phyloP scores from a whole-genome alignment of 2,888 invertebrate species.

The Halocaridina rubra region DNA sequence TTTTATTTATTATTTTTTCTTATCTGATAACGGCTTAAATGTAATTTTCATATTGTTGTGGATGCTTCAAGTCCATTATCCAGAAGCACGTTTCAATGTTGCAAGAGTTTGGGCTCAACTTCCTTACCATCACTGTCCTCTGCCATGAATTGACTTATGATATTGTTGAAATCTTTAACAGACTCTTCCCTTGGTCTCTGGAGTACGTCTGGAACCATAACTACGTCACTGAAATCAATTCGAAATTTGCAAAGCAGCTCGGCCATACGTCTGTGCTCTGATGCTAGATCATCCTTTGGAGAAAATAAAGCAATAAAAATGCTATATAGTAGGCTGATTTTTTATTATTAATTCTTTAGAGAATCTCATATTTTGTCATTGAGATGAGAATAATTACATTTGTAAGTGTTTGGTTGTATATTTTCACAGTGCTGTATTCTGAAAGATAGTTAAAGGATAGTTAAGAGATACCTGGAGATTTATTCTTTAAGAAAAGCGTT shows the following conservation, averaged over 20 bases:
- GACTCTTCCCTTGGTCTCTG: constrained; percentile 7
- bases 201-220: constrained; percentile 86
- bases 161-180: constrained; percentile 1
- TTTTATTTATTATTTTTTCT: too few relatives aligned
- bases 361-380: neutral
- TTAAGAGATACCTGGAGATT: neutral
- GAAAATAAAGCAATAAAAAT: constrained; percentile 65
- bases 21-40: too few relatives aligned
- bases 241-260: constrained; percentile 94
- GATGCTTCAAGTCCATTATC: too few relatives aligned
- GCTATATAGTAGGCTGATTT: neutral
- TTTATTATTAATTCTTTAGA: too few relatives aligned
- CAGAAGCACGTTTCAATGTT: too few relatives aligned
- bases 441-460: neutral
- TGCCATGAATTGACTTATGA: constrained; percentile 21
- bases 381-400: neutral
- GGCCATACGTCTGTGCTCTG: constrained; percentile 81
- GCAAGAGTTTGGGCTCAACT: too few relatives aligned
- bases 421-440: constrained; percentile 83
- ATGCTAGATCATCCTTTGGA: constrained; percentile 10
- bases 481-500: too few relatives aligned
- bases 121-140: too few relatives aligned
- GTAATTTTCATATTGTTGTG: too few relatives aligned
- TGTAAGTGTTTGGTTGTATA: constrained; percentile 79
- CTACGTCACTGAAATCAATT: constrained; percentile 94